These are phyloP conservation scores for Latrodectus elegans DNA, from an alignment of 2,888 invertebrate species.

Conservation along the genomic window DNA sequence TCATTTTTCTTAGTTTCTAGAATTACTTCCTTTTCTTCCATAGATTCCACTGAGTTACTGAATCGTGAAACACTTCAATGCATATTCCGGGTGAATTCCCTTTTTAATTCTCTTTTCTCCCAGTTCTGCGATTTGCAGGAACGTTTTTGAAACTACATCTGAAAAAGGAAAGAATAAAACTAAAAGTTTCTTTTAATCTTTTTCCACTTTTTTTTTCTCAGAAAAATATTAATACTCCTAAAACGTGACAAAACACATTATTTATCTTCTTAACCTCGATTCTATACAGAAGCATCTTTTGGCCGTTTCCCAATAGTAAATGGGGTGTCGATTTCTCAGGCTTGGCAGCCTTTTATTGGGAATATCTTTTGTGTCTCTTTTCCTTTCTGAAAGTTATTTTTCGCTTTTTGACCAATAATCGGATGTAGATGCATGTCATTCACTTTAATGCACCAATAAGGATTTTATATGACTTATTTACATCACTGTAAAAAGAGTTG, in stretches of 20 bases:
- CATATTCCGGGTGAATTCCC: background rate
- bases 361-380: background rate
- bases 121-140: background rate
- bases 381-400: too few relatives aligned
- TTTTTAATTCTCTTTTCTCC: background rate
- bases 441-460: too few relatives aligned
- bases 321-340: background rate
- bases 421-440: too few relatives aligned
- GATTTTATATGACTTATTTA: too few relatives aligned
- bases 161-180: too few relatives aligned
- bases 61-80: background rate
- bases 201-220: background rate
- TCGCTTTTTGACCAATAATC: too few relatives aligned
- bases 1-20: too few relatives aligned
- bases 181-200: constrained; percentile 28
- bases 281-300: background rate
- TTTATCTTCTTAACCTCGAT: constrained; percentile 17
- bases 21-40: background rate
- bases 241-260: constrained; percentile 47
- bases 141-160: background rate
- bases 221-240: constrained; percentile 26
- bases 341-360: background rate
- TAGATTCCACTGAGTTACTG: background rate
- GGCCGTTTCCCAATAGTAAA: background rate
- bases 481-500: too few relatives aligned